Evolutionary conservation across 2,797 vertebrate genomes (phyloP), one percentile per base, ranked within the genome.

Genomic region (Diglossa cyanea): DNA sequence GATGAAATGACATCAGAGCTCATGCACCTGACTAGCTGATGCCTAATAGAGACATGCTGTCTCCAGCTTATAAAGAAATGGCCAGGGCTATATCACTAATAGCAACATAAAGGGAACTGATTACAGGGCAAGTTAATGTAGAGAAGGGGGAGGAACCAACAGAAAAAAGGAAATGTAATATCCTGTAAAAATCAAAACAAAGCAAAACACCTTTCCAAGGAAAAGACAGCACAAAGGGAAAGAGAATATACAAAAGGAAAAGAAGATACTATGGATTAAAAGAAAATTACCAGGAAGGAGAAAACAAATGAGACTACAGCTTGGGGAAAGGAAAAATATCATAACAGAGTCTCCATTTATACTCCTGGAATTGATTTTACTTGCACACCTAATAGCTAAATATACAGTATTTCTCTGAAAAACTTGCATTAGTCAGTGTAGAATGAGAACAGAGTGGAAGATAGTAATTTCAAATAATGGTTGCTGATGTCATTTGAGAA

Each of bases 391-490:
- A 75, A 63, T 9, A 88, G 30, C 5, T 55, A 78, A 76, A 62
- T 62, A 79, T 39, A 40, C 7, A 44, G 6, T 44, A 48, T 68
- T 68, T 85, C 28, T 83, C 57, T 72, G 39, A 76, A 91, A 88
- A 92, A 14, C 24, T 91, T 92, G 18, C 15, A 72, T 77, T 51
- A 95, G n/a, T 83, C 74, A 78, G 7, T 60, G 74, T 60, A 31
- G 81, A 80, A 91, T 58, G 33, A 91, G 60, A 92, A 71, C 18
- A 63, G 44, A 65, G 37, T 65, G 20, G 50, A 95, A 92, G 48
- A 95, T 20, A 55, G 18, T 71, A 77, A 80, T 53, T 92, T 94
- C 65, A 87, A 83, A 61, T 87, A 74, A 66, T 45, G 47, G 47
- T 77, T 74, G 23, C 11, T 92, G 68, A 77, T 72, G 48, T 95